Base-by-base conservation (phyloP, 2,113 vertebrate genomes). In the Prinia subflava region DNA sequence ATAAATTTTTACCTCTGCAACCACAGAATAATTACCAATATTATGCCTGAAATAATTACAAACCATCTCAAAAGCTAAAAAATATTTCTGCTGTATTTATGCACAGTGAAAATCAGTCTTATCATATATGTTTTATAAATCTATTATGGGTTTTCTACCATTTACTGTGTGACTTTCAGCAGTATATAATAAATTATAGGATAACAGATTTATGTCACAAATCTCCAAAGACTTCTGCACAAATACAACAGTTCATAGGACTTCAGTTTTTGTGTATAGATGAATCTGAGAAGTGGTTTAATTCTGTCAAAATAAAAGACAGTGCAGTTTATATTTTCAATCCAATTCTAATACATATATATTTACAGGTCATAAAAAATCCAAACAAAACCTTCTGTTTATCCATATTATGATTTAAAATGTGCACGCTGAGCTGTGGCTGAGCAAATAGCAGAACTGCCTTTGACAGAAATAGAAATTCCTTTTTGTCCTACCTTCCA, bases 401-500 rank as follows among this genome's bases (percentile, higher is more conserved):
- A 73, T 74, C 21, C 47, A 23, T 62, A 47, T 63, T 59, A 13
- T 37, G 19, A 74, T 63, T 88, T 80, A 46, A 92, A 90, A 86
- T 28, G 15, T 21, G 10, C 12, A 19, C 62, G 41, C 27, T 83
- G 56, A 77, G 37, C 20, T 0, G 3, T 44, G 11, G 39, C 52
- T 92, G 44, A 94, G 16, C 27, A 87, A 91, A 81, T 20, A 85
- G 56, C 59, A 87, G 50, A 89, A 76, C 2, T 62, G 17, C 5
- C 31, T 86, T 55, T 69, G 46, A 93, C 9, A 96, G 52, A 96
- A 94, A 91, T 12, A 86, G 20, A 55, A 95, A 93, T 59, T 49
- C n/a, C 30, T 69, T 9, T 16, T 4, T 57, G 65, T 82, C 98
- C 91, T 98, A 99, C 98, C 98, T 98, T 99, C 98, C 18, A 98